Evolutionary conservation across 2,113 vertebrate species (phyloP), one percentile per base, ranked within the genome.

Genomic region (Thunnus thynnus): DNA sequence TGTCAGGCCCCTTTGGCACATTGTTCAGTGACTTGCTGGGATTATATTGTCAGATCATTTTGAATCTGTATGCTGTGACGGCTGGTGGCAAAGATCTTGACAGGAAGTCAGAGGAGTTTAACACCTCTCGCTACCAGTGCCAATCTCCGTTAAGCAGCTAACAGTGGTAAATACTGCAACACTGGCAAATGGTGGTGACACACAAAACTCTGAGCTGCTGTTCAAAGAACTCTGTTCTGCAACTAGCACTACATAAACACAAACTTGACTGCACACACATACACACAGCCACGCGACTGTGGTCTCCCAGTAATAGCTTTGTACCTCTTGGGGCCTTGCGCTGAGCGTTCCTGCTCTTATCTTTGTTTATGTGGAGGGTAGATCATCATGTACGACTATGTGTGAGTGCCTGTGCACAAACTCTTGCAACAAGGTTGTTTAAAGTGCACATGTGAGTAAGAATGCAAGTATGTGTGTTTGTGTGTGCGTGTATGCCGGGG

Each of bases 291-390:
- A 95, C 73, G 76, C 44, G 76, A 94, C 92, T 91, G 88, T 92
- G 86, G 94, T 95, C 96, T 95, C 93, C 90, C 84, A 91, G 92
- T 91, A 96, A 95, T 88, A 83, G 89, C 93, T 88, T 78, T 77
- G 94, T 86, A 81, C 90, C 91, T 91, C 93, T 85, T 79, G 84
- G 93, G 93, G 92, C 91, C 86, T 91, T 70, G 86, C 71, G 80
- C 89, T 76, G 94, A 93, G 95, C 92, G 91, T 94, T 94, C 95
- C 94, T 93, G 62, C 90, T 94, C 94, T 97, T 96, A 97, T 96
- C 96, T 97, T 95, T 97, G 96, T 97, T 98, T 97, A 97, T 93
- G 95, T 90, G 93, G 93, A 93, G 93, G 95, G 91, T 94, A 96
- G 96, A 97, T 95, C 96, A 95, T 96, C 92, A 94, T 80, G 90